Conservation (phyloP, 2,888 invertebrate species). For the Leptinotarsa rubiginosa region DNA sequence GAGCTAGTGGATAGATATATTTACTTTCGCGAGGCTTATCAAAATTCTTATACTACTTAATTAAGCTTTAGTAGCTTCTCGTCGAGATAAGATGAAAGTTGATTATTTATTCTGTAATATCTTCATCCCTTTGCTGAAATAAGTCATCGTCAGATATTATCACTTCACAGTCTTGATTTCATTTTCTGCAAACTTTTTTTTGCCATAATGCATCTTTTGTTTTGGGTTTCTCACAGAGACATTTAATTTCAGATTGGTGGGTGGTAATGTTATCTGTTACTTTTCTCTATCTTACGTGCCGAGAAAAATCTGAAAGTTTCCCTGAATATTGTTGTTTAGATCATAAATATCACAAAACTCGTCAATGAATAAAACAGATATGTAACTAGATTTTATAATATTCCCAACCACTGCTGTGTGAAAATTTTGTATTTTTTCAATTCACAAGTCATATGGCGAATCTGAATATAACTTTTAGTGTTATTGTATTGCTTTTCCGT, state of each 20-base stretch:
- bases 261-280: not conserved
- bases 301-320: too few relatives aligned
- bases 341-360: too few relatives aligned
- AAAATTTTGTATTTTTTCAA: too few relatives aligned
- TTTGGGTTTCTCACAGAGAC: not conserved
- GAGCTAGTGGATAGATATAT: not conserved
- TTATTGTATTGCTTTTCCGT: too few relatives aligned
- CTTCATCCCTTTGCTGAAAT: not conserved
- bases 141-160: not conserved
- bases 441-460: too few relatives aligned
- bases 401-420: too few relatives aligned
- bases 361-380: too few relatives aligned
- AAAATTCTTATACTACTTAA: not conserved
- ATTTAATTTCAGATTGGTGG: not conserved
- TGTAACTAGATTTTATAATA: too few relatives aligned
- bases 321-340: too few relatives aligned
- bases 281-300: too few relatives aligned
- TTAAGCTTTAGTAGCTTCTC: not conserved
- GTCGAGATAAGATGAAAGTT: not conserved
- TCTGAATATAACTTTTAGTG: too few relatives aligned
- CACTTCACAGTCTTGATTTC: not conserved
- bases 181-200: not conserved
- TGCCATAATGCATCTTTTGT: not conserved
- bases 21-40: not conserved
- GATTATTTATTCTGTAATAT: not conserved